phyloP scores from a whole-genome alignment of 2,113 vertebrate genomes.

The Urocynchramus pylzowi region DNA sequence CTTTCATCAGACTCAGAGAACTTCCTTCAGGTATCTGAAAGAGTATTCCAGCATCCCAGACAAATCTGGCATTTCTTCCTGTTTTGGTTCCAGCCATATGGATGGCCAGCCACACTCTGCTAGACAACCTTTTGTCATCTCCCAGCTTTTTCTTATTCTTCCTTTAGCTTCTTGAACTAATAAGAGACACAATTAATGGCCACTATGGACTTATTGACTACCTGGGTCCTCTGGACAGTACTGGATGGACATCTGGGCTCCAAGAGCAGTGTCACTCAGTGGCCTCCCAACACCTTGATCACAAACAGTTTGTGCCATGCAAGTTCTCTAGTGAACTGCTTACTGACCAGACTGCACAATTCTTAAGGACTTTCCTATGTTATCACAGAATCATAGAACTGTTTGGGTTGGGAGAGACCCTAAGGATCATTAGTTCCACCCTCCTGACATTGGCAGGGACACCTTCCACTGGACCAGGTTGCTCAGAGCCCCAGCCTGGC shows the following conservation, averaged over 20 bases:
- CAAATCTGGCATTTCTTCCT: background rate
- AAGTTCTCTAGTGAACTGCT: background rate
- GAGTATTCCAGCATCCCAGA: background rate
- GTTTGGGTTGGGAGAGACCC: background rate
- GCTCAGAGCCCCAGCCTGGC: background rate
- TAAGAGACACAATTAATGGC: background rate
- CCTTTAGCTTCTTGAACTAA: background rate
- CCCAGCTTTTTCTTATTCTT: background rate
- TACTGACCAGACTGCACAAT: background rate
- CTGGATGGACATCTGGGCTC: background rate
- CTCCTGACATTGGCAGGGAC: background rate
- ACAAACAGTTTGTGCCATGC: background rate
- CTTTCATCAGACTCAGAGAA: background rate
- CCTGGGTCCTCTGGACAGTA: accelerated
- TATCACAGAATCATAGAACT: background rate
- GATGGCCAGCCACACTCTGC: background rate
- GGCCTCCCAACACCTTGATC: background rate
- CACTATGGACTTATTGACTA: background rate
- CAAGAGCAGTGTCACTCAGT: background rate
- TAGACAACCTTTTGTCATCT: background rate
- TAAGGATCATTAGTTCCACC: background rate
- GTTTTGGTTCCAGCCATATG: background rate
- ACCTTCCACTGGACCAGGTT: background rate
- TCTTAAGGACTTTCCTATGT: background rate
- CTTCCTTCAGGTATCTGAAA: background rate